These are phyloP conservation scores for Troides helena DNA, from an alignment of 2,888 invertebrate genomes.

Conservation along the genomic window DNA sequence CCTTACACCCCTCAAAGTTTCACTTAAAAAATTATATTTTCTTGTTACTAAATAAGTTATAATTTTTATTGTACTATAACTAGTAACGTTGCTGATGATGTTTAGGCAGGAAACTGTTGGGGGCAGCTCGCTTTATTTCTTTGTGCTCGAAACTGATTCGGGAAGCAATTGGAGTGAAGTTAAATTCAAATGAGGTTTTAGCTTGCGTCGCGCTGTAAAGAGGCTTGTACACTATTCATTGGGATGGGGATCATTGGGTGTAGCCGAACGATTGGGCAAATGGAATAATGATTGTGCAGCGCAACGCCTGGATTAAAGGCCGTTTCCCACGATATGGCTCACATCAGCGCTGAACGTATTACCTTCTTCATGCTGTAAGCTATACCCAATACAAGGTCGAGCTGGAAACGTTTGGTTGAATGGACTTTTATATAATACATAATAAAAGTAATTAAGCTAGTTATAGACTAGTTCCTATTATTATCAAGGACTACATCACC, in stretches of 20 bases:
- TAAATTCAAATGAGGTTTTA: neutral
- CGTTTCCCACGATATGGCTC: constrained; percentile 6
- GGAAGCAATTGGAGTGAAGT: neutral
- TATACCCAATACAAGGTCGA: too few species aligned
- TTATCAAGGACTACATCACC: too few species aligned
- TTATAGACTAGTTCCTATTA: too few species aligned
- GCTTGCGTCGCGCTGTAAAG: neutral
- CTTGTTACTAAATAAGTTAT: too few species aligned
- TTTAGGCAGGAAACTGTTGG: too few species aligned
- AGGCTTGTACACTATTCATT: constrained; percentile 5
- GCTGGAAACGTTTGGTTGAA: too few species aligned
- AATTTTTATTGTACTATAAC: too few species aligned
- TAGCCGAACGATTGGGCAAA: constrained; percentile 19
- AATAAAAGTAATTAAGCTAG: too few species aligned
- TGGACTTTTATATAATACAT: too few species aligned
- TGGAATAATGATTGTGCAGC: constrained; percentile 25
- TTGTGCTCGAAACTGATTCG: neutral
- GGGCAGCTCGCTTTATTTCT: neutral
- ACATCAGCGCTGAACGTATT: neutral
- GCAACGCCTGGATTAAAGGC: constrained; percentile 15
- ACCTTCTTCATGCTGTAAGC: neutral
- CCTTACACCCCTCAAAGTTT: too few species aligned
- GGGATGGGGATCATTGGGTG: constrained; percentile 7
- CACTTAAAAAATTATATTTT: too few species aligned
- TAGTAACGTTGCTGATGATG: too few species aligned